A percentile compares a stretch with the other conserved stretches of the same genome.
Conservation (phyloP, 1,140 invertebrate species). For the Spodoptera litura region DNA sequence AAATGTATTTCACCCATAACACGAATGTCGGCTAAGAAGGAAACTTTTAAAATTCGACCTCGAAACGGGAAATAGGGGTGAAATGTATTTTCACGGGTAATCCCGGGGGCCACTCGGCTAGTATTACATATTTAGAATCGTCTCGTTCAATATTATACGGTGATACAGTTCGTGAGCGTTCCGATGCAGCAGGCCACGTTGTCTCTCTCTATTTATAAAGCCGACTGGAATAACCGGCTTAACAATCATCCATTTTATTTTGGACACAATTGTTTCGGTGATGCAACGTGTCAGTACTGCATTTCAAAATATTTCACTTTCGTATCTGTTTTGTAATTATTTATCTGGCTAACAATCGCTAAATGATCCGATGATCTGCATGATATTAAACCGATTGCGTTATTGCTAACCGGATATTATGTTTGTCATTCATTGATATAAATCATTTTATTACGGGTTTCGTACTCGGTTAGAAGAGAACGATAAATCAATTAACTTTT, state of each 20-base stretch:
- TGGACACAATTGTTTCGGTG: constrained; percentile 31
- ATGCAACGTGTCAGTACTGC: constrained; percentile 2
- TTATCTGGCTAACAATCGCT: not conserved
- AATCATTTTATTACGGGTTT: not conserved
- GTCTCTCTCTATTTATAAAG: constrained; percentile 48
- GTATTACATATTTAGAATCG: constrained; percentile 44
- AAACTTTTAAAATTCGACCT: constrained; percentile 43
- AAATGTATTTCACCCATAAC: constrained; percentile 43
- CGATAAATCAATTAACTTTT: no score
- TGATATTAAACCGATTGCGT: constrained; percentile 14
- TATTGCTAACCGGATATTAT: not conserved
- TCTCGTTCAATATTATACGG: constrained; percentile 35
- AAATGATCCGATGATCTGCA: not conserved
- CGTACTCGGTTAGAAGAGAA: no score
- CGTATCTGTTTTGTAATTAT: not conserved
- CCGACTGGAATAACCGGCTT: constrained; percentile 53
- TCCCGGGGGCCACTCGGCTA: constrained; percentile 40
- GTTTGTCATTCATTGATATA: no score
- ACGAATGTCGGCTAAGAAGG: constrained; percentile 30
- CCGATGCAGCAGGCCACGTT: constrained; percentile 23
- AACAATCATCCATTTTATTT: constrained; percentile 54
- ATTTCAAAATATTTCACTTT: constrained; percentile 23
- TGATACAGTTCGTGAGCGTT: constrained; percentile 7
- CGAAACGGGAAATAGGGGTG: constrained; percentile 32
- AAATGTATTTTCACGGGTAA: constrained; percentile 41